Percentiles rank a stretch among this genome's conserved stretches.
phyloP scores from a whole-genome alignment of 2,888 invertebrate species.

The Venustoraphidia nigricollis region DNA sequence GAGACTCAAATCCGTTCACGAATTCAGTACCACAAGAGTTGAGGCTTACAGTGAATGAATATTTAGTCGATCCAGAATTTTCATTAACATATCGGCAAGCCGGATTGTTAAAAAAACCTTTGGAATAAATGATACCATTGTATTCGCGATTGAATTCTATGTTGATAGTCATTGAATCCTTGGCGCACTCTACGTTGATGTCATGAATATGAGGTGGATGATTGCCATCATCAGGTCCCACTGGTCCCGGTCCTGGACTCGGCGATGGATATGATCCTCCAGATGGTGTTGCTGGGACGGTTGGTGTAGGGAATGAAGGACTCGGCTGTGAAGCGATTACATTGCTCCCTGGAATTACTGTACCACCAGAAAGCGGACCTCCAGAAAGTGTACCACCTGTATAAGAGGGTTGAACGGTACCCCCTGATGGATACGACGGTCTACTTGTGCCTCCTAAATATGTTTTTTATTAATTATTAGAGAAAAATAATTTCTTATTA shows the following conservation, averaged over 20 bases:
- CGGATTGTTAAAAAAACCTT: conserved; percentile 50
- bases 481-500: conserved; percentile 1
- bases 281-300: conserved; percentile 13
- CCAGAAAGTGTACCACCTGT: conserved; percentile 13
- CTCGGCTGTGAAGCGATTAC: conserved; percentile 11
- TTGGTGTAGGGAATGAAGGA: conserved; percentile 8
- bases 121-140: conserved; percentile 67
- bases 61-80: conserved; percentile 51
- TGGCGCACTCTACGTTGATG: conserved; percentile 61
- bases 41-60: conserved; percentile 56
- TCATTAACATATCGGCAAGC: conserved; percentile 59
- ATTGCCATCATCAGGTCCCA: conserved; percentile 35
- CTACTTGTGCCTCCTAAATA: no score
- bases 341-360: conserved; percentile 14
- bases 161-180: conserved; percentile 69
- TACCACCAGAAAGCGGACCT: conserved; percentile 14
- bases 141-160: conserved; percentile 63
- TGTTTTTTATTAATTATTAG: no score
- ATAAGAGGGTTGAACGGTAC: not conserved
- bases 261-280: conserved; percentile 11
- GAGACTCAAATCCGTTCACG: conserved; percentile 58
- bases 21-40: conserved; percentile 68
- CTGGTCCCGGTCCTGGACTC: conserved; percentile 11
- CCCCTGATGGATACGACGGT: no score
- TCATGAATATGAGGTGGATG: conserved; percentile 64